Percentiles rank a stretch among this genome's conserved stretches.
phyloP scores from a whole-genome alignment of 2,797 vertebrate species.

The Diceros bicornis region DNA sequence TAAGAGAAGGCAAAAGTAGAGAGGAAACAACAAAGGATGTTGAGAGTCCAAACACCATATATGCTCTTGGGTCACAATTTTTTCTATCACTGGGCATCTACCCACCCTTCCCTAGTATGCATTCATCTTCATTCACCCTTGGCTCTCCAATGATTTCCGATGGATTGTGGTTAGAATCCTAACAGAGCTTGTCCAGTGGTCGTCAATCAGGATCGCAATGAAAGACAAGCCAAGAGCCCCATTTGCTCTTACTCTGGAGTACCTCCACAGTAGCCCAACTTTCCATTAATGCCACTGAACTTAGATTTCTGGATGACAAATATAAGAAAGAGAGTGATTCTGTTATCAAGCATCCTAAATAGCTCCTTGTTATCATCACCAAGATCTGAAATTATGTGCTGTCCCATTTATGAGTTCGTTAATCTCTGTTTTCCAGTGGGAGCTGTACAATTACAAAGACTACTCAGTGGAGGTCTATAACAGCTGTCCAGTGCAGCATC shows the following conservation, averaged over 20 bases:
- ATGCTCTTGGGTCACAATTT: background rate
- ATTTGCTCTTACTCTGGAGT: background rate
- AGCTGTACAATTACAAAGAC: background rate
- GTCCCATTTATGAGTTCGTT: background rate
- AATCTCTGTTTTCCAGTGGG: background rate
- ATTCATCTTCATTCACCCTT: background rate
- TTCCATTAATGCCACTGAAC: conserved; percentile 6
- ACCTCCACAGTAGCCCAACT: background rate
- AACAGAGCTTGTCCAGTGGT: background rate
- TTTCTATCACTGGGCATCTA: background rate
- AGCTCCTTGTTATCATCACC: background rate
- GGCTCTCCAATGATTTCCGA: background rate
- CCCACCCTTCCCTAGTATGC: background rate
- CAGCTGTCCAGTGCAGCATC: background rate
- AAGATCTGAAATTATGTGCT: conserved; percentile 43
- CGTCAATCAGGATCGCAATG: conserved; percentile 29
- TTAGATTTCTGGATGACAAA: conserved; percentile 16
- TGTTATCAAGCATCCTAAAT: background rate
- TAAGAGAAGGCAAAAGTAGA: background rate
- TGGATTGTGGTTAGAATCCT: background rate
- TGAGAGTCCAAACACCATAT: background rate
- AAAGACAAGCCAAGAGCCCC: background rate
- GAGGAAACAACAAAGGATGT: background rate
- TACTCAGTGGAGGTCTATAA: background rate
- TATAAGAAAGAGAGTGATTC: background rate